Base-by-base conservation (phyloP, 2,797 vertebrate species). In the Siniperca obscura region DNA sequence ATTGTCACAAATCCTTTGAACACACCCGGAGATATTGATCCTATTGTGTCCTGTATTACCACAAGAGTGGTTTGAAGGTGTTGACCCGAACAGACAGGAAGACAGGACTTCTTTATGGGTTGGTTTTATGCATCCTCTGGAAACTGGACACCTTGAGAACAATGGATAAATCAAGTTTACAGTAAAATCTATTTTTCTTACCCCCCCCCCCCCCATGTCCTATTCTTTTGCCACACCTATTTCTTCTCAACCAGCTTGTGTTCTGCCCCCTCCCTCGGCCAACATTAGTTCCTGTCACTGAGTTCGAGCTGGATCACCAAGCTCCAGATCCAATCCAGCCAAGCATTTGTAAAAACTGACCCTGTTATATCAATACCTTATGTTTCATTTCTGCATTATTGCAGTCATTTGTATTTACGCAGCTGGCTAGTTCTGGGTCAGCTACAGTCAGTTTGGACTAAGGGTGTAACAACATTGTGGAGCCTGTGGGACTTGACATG, bases 181-280 rank as follows among this genome's bases (percentile, higher is more conserved):
- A 82, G 85, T 87, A 81, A 94, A 94, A 93, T 94, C 90, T 77
- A 91, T 93, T 92, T 89, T 90, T 87, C 82, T 82, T 60, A 65
- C 75, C 70, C 87, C 86, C 68, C 61, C n/a, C n/a, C n/a, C n/a
- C n/a, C n/a, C n/a, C n/a, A 77, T 78, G 86, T 84, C 77, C 66
- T 59, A 34, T 88, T 85, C 53, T 30, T 81, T 69, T 40, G 59
- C 76, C 68, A 85, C 75, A 53, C 78, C 30, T 73, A 72, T 78
- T 44, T 84, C 87, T 80, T 78, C 55, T 73, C 46, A 55, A n/a
- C 46, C 70, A 66, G 65, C 62, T 68, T 11, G 8, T 38, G 53
- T 76, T 66, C 42, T 13, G 36, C 52, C 12, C 10, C 7, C 48
- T 25, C 36, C 21, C 3, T 46, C 70, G 44, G 64, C 52, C 53